A percentile compares a stretch with the other conserved stretches of the same genome.
phyloP scores from a whole-genome alignment of 1,140 invertebrate species.

The Dendroctonus valens region DNA sequence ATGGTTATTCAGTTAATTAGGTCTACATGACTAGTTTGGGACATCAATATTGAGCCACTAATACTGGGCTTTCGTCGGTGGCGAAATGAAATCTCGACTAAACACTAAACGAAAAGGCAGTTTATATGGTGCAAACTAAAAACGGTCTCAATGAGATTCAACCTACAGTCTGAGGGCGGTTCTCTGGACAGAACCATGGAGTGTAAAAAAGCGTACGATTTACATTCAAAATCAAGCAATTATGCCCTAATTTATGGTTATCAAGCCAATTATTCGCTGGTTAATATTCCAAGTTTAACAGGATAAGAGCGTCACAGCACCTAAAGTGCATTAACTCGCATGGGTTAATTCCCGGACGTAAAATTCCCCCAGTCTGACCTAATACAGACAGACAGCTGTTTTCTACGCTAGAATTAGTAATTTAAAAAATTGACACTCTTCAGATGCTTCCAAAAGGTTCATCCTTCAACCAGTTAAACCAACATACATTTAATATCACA shows the following conservation, averaged over 20 bases:
- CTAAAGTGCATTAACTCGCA: too few relatives aligned
- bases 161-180: too few relatives aligned
- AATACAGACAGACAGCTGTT: too few relatives aligned
- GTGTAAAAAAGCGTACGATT: too few relatives aligned
- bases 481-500: slow-evolving; percentile 1
- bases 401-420: background rate
- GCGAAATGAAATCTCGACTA: background rate
- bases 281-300: too few relatives aligned
- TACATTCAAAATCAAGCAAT: background rate
- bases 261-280: too few relatives aligned
- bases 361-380: too few relatives aligned
- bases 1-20: background rate
- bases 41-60: slow-evolving; percentile 22
- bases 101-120: background rate
- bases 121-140: background rate
- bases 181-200: too few relatives aligned
- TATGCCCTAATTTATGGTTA: background rate
- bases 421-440: background rate
- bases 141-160: background rate
- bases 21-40: slow-evolving; percentile 17
- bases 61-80: background rate
- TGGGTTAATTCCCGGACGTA: too few relatives aligned
- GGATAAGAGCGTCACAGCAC: too few relatives aligned
- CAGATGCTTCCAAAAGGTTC: background rate
- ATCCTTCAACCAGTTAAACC: background rate